Percentiles rank a stretch among this genome's conserved stretches.
These are phyloP conservation scores for Lordiphosa clarofinis DNA, from an alignment of 1,140 invertebrate species.

Conservation along the genomic window DNA sequence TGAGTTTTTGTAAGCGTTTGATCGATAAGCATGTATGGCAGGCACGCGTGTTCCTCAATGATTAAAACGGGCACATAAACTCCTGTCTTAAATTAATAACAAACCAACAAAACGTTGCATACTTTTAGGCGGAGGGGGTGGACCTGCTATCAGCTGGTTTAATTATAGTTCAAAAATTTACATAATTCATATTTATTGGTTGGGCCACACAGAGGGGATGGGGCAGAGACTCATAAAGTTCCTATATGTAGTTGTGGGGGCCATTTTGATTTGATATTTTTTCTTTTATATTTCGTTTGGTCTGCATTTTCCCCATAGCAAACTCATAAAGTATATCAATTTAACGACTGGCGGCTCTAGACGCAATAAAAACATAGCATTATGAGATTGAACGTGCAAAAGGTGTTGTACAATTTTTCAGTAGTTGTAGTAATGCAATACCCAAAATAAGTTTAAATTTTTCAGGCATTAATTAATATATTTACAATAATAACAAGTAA, in stretches of 20 bases:
- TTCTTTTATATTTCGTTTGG: conserved; percentile 7
- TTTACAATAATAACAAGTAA: too few relatives aligned
- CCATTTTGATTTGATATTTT: too few relatives aligned
- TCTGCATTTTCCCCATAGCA: conserved; percentile 27
- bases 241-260: too few relatives aligned
- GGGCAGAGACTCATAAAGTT: conserved; percentile 38
- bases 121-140: neutral
- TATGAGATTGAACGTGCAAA: conserved; percentile 21
- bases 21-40: conserved; percentile 35
- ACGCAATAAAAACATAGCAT: conserved; percentile 54
- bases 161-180: conserved; percentile 70
- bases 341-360: conserved; percentile 58
- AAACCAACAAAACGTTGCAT: conserved; percentile 44
- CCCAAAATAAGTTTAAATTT: too few relatives aligned
- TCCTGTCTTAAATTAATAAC: conserved; percentile 65
- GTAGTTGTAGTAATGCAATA: too few relatives aligned
- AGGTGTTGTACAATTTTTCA: conserved; percentile 8
- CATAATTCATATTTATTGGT: conserved; percentile 74
- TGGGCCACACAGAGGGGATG: neutral
- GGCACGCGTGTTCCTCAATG: conserved; percentile 40
- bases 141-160: conserved; percentile 48
- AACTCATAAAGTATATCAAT: conserved; percentile 48
- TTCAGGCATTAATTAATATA: too few relatives aligned
- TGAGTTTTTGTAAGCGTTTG: conserved; percentile 31
- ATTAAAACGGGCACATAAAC: conserved; percentile 59